Evolutionary conservation across 2,888 invertebrate genomes (phyloP), one percentile per base, ranked within the genome.

Genomic region (Atherix ibis): DNA sequence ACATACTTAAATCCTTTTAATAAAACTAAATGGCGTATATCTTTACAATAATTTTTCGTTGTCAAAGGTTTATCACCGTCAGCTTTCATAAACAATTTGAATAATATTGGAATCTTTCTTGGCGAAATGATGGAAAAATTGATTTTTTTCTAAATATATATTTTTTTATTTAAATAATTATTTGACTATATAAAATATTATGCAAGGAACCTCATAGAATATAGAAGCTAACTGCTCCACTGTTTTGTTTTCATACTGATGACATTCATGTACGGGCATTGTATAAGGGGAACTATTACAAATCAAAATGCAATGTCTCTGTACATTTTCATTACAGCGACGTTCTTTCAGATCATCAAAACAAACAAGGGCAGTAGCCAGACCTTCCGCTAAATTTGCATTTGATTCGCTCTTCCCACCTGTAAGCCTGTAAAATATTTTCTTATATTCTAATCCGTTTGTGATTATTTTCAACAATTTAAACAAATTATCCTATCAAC

Each of bases 221-320:
- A 79, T 54, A 0, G 71, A 64, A 1, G 88, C 87, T 26, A 91
- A 64, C 49, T 87, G 83, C 44, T 94, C 92, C n/a, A 82, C 74
- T 3, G 78, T 80, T 49, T 76, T 76, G 2, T 81, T 82, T 16
- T 71, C 65, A 56, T 75, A 83, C 17, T 69, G 65, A 48, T 71
- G 71, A 32, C 75, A 74, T 53, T 85, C 83, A 48, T 70, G 70
- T 38, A 83, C 85, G 16, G 84, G 81, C 43, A 87, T 70, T n/a
- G 77, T 73, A 57, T 91, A 92, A 0, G 92, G 91, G 0, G 89
- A 81, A 4, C 91, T 91, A 53, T 88, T 89, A 55, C 91, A 91
- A 22, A 94, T 70, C 8, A 94, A 42, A 36, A 62, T 61, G 39
- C 60, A 61, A 42, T 62, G 58, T 32, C 65, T 64, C 40, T 64